phyloP scores from a whole-genome alignment of 2,113 vertebrate species.

The Chlorodrepanis virens region DNA sequence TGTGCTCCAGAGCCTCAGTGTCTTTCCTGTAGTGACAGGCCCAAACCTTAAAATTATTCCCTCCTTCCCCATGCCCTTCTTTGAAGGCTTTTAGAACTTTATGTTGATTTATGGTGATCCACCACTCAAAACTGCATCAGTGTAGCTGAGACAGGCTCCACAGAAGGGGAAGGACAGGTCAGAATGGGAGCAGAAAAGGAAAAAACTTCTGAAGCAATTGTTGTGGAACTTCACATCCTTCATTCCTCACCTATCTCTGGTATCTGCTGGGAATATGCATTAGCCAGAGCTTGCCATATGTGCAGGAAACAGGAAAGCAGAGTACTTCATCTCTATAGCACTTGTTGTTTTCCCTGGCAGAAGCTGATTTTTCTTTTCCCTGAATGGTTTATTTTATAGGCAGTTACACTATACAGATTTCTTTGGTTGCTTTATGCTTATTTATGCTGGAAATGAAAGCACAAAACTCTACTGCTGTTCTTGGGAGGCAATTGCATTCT shows the following conservation, averaged over 20 bases:
- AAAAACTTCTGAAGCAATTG: not conserved
- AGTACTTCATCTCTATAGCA: not conserved
- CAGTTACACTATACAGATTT: not conserved
- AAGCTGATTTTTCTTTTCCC: not conserved
- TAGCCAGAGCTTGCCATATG: not conserved
- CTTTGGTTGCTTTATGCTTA: not conserved
- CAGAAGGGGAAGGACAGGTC: not conserved
- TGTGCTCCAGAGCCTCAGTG: accelerated
- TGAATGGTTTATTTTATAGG: not conserved
- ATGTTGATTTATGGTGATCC: not conserved
- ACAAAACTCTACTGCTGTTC: not conserved
- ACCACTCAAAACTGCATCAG: not conserved
- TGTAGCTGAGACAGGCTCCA: not conserved
- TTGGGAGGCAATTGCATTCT: not conserved
- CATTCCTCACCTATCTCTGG: not conserved
- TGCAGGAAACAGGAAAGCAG: not conserved
- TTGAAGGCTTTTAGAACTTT: not conserved
- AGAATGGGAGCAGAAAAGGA: not conserved
- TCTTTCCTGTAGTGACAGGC: not conserved
- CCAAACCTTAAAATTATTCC: not conserved
- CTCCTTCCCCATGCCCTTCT: not conserved
- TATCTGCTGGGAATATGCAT: not conserved
- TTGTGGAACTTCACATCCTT: not conserved
- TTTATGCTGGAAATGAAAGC: not conserved
- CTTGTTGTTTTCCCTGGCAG: not conserved